Evolutionary conservation across 2,797 vertebrate species (phyloP), one percentile per base, ranked within the genome.

Genomic region (Chromis chromis): DNA sequence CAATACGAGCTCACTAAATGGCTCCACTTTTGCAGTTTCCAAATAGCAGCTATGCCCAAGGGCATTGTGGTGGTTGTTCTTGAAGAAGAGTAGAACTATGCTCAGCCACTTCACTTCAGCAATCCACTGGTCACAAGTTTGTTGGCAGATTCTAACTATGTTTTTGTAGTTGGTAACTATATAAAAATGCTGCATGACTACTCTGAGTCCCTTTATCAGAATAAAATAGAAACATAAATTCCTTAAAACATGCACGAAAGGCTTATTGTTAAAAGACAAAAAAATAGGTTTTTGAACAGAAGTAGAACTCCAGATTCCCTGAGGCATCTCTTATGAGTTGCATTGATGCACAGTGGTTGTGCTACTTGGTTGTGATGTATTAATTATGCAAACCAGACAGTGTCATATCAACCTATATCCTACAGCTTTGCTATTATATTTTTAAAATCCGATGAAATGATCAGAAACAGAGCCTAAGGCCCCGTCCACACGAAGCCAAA

Each of bases 311-410:
- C 42, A 65, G 74, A 49, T 31, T 77, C 76, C 77, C 84, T 1
- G 52, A 76, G 57, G 62, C 75, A 57, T 70, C 0, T 3, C 66
- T 79, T 67, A 68, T 64, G 60, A 82, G 60, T 82, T 36, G 61
- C 33, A 28, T 40, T 62, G 65, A 78, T 71, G 77, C 65, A 25
- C 69, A 33, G 46, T 22, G 27, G 74, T 58, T 48, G 27, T 67
- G 50, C 48, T 54, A 33, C 54, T 61, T 56, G 61, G 6, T 72
- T 85, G 57, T 83, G 62, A 78, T 85, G 39, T 73, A 65, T 81
- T 82, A 71, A 80, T 65, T 55, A 78, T 76, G 65, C 68, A 76
- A 85, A 73, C 44, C 69, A 75, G 52, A 62, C 55, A 67, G 12
- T 48, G 56, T 67, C 40, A 56, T 77, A 14, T 44, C 40, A 81